These are phyloP conservation scores for Tachysurus fulvidraco DNA, from an alignment of 2,113 vertebrate genomes.

Conservation along the genomic window DNA sequence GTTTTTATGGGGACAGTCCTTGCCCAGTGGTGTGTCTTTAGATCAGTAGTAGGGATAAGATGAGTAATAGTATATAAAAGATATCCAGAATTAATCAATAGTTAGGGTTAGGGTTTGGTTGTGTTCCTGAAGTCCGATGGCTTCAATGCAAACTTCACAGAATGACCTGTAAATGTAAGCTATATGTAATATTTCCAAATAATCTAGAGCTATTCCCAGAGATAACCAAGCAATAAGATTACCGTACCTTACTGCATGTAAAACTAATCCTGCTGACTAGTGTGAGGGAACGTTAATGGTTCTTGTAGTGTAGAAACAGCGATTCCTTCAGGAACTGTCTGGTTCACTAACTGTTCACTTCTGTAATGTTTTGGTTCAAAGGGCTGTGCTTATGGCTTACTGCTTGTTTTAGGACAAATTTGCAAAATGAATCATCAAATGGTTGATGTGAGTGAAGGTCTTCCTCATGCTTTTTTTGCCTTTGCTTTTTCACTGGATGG, in stretches of 20 bases:
- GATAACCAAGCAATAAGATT: neutral
- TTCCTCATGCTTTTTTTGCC: neutral
- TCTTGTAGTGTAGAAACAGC: neutral
- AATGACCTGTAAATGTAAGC: neutral
- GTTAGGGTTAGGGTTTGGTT: no score
- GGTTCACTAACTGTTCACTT: neutral
- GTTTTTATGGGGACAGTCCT: neutral
- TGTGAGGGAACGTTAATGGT: neutral
- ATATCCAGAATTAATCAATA: neutral
- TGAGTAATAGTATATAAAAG: neutral
- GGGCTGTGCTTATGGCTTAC: no score
- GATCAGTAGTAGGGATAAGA: neutral
- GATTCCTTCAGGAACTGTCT: neutral
- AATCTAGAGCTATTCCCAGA: neutral
- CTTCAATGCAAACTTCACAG: neutral
- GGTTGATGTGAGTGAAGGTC: neutral
- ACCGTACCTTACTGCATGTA: neutral
- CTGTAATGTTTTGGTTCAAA: neutral
- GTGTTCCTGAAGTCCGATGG: neutral
- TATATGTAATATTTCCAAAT: neutral
- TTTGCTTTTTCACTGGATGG: neutral
- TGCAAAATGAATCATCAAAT: no score
- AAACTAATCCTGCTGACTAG: neutral
- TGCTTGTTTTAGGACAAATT: no score
- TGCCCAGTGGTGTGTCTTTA: neutral